phyloP scores from a whole-genome alignment of 35 echinoderm and acorn worm genomes.

The Strongylocentrotus purpuratus region DNA sequence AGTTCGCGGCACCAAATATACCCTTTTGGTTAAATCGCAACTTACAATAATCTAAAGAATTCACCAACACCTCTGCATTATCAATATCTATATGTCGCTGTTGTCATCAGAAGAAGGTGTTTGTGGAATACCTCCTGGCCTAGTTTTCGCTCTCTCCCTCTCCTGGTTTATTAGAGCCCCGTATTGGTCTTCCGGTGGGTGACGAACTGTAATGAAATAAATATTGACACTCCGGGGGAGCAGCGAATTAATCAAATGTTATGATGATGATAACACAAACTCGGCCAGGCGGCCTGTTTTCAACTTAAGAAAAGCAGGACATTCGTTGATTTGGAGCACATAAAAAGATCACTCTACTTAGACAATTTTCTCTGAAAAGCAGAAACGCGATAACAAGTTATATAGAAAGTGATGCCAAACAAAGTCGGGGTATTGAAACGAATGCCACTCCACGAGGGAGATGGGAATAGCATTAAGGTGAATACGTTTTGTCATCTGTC shows the following conservation, averaged over 20 bases:
- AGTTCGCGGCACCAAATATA: too few species aligned
- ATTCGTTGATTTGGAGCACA: background rate
- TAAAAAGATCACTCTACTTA: background rate
- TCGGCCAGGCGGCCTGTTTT: background rate
- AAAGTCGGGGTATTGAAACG: background rate
- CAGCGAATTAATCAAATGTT: slow-evolving; percentile 11
- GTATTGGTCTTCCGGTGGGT: background rate
- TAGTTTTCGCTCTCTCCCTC: background rate
- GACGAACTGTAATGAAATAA: background rate
- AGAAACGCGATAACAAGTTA: background rate
- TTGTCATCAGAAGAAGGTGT: background rate
- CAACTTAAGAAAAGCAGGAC: background rate
- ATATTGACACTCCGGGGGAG: background rate
- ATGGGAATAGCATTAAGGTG: background rate
- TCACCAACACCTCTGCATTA: background rate
- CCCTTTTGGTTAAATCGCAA: too few species aligned
- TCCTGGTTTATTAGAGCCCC: background rate
- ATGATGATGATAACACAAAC: slow-evolving; percentile 5
- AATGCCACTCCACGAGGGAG: background rate
- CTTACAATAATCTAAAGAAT: background rate
- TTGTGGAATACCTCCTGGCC: background rate
- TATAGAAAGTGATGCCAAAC: background rate
- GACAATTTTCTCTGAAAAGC: background rate
- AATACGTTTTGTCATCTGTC: too few species aligned
- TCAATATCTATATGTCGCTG: background rate